A percentile compares a stretch with the other conserved stretches of the same genome.
These are phyloP conservation scores for Merodon equestris DNA, from an alignment of 2,888 invertebrate species.

Conservation along the genomic window DNA sequence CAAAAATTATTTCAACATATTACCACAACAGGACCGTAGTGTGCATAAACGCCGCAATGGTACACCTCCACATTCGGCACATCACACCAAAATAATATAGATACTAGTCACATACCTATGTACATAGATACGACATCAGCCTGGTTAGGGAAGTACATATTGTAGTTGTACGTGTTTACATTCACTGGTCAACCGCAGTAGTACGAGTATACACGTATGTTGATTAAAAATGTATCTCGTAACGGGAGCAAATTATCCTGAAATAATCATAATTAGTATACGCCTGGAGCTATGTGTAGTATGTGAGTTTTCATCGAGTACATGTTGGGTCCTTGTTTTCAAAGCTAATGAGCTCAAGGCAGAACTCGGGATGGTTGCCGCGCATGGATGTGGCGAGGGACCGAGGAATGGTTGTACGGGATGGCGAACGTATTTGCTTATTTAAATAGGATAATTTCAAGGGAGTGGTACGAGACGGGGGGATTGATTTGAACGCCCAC, in stretches of 20 bases:
- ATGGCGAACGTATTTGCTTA: constrained; percentile 14
- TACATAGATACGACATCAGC: no score
- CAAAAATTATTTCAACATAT: constrained; percentile 65
- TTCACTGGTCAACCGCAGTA: constrained; percentile 52
- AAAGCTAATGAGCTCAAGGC: constrained; percentile 60
- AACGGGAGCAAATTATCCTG: constrained; percentile 68
- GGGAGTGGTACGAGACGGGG: background rate
- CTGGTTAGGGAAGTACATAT: constrained; percentile 26
- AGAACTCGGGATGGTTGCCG: background rate
- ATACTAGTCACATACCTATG: no score
- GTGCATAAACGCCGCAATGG: constrained; percentile 40
- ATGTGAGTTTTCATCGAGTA: constrained; percentile 62
- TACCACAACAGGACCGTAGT: constrained; percentile 51
- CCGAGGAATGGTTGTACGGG: background rate
- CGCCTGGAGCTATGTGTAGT: constrained; percentile 58
- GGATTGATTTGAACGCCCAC: constrained; percentile 2
- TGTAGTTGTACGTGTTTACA: constrained; percentile 58
- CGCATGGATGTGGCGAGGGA: background rate
- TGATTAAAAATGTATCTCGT: constrained; percentile 69
- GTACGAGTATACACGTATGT: constrained; percentile 56
- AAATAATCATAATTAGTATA: constrained; percentile 68
- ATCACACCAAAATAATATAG: no score
- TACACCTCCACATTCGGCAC: no score
- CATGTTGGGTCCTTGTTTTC: constrained; percentile 54
- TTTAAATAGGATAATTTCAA: constrained; percentile 27